These are phyloP conservation scores for Mesochorus sp. DNA, from an alignment of 2,888 invertebrate species.

Conservation along the genomic window DNA sequence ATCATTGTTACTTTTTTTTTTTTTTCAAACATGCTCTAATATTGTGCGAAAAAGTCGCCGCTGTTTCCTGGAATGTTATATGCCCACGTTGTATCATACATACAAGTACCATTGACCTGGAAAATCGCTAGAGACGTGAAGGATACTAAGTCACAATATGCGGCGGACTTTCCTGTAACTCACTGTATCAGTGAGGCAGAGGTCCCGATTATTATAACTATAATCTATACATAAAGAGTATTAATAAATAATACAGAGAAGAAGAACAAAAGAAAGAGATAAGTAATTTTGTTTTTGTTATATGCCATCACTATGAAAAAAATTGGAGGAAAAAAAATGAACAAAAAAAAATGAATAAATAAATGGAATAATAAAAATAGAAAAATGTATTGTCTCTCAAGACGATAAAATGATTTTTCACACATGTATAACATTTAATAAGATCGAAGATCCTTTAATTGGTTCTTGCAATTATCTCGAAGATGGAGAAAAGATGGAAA, in stretches of 20 bases:
- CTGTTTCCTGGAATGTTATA: constrained; percentile 65
- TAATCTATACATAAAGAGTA: constrained; percentile 78
- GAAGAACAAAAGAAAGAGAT: constrained; percentile 63
- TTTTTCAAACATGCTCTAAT: neutral
- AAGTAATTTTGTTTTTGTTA: constrained; percentile 56
- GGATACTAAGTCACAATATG: constrained; percentile 73
- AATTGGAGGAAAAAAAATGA: constrained; percentile 38
- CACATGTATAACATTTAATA: constrained; percentile 26
- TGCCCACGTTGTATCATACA: constrained; percentile 67
- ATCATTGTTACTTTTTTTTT: too few species aligned
- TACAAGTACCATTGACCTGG: constrained; percentile 70
- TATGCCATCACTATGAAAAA: constrained; percentile 26
- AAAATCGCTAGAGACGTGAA: constrained; percentile 70
- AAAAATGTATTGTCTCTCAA: too few species aligned
- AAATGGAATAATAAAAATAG: too few species aligned
- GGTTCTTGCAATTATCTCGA: constrained; percentile 69
- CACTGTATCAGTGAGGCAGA: constrained; percentile 81
- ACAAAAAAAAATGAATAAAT: constrained; percentile 45
- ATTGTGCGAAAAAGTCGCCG: constrained; percentile 41
- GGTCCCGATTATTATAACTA: constrained; percentile 72
- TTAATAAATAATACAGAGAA: constrained; percentile 72
- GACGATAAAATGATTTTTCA: constrained; percentile 21
- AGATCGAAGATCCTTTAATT: constrained; percentile 61
- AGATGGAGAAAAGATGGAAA: constrained; percentile 8
- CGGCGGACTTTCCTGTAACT: constrained; percentile 72